Base-by-base conservation (phyloP, 2,888 invertebrate genomes). In the Iphiclides podalirius region DNA sequence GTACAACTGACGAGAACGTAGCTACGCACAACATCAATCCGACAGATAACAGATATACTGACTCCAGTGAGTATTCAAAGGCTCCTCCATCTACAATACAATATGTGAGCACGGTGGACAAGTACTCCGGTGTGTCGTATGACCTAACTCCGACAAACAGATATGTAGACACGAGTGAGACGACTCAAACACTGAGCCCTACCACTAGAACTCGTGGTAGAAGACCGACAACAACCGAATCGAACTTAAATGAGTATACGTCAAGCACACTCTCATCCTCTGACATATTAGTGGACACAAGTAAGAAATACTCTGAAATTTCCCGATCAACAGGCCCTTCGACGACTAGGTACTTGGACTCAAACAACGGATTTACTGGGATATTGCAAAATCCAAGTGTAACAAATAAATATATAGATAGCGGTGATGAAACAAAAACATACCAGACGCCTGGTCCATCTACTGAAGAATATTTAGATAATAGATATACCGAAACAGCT, bases 161-260 rank as follows among this genome's bases (percentile, higher is more conserved):
- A 36, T 59, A 59, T 38, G 33, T 53, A 20, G 40, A 42, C 14
- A 31, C 45, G 13, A 57, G 44, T 39, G 55, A 60, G 35, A 53
- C 49, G 2, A 1, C 39, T 13, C 49, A 39, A 28, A 44, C 49
- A 13, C 13, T 39, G n/a, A 44, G 2, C 4, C 44, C 35, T 2
- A 45, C 40, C 4, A 45, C 15, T 20, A 40, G 35, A 11, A 26
- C 40, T 1, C 40, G 45, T n/a, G 17, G 40, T 23, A 45, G 50
- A 40, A 44, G 45, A 31, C 50, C 50, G 14, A 44, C 44, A 7
- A 50, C 40, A 36, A 31, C 13, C 17, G 36, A 28, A 20, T 31
- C 31, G 2, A 12, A 11, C 12, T 13, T 47, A 11, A 36, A 47
- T n/a, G 28, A 44, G 23, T 34, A 39, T 13, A 45, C 40, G 8